These are phyloP conservation scores for Apotomis capreana DNA, from an alignment of 2,888 invertebrate species.

Conservation along the genomic window DNA sequence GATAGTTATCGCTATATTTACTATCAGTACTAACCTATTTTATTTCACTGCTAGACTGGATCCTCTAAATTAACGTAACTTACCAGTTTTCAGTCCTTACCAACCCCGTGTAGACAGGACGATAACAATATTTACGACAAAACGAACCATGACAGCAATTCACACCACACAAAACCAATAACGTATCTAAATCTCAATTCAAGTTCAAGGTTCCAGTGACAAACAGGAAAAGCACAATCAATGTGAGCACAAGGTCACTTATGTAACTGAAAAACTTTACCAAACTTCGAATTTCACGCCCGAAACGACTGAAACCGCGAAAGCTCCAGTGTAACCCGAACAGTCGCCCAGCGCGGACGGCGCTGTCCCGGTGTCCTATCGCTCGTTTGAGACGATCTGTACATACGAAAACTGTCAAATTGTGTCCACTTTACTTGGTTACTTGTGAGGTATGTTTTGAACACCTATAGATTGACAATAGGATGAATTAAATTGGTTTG, in stretches of 20 bases:
- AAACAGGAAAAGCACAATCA: conserved; percentile 10
- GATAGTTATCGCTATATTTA: no score
- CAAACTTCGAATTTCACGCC: conserved; percentile 17
- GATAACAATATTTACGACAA: no score
- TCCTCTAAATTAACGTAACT: no score
- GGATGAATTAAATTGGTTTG: neutral
- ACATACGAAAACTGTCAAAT: neutral
- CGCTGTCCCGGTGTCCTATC: neutral
- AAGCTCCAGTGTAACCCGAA: conserved; percentile 17
- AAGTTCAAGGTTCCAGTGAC: neutral
- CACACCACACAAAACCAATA: no score
- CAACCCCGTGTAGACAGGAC: no score
- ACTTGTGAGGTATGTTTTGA: neutral
- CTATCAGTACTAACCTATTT: no score
- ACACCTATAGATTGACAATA: neutral
- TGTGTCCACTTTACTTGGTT: neutral
- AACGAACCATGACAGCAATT: no score
- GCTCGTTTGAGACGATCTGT: neutral
- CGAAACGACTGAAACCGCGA: conserved; percentile 9
- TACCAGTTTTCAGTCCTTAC: no score
- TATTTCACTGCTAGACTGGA: no score
- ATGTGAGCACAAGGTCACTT: conserved; percentile 17
- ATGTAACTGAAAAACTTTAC: conserved; percentile 13
- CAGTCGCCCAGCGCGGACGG: conserved; percentile 6
- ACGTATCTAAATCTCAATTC: neutral